phyloP scores from a whole-genome alignment of 2,113 vertebrate genomes.

The Pionites leucogaster region DNA sequence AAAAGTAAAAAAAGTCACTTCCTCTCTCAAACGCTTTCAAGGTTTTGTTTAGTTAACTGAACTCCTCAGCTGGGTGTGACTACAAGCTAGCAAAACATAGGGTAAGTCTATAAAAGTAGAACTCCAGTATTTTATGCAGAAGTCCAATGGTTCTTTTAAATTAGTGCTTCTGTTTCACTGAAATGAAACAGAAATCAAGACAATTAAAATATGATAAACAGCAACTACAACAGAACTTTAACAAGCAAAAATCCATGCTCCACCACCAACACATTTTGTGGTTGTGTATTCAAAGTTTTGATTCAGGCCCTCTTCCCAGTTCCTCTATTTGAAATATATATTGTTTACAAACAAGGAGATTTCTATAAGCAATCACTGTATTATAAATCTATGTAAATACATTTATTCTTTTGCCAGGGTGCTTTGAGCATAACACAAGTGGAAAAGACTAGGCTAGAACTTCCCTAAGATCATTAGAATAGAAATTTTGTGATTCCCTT shows the following conservation, averaged over 20 bases:
- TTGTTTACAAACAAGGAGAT: neutral
- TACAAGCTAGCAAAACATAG: neutral
- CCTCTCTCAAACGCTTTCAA: neutral
- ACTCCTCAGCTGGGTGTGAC: neutral
- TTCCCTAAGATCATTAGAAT: neutral
- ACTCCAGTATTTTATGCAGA: neutral
- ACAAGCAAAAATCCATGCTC: neutral
- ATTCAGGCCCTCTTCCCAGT: neutral
- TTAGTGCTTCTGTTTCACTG: neutral
- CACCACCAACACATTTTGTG: neutral
- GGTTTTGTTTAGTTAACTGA: neutral
- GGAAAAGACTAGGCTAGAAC: neutral
- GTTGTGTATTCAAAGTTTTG: neutral
- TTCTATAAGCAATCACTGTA: neutral
- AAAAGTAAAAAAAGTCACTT: neutral
- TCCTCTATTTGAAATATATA: neutral
- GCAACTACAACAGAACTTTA: neutral
- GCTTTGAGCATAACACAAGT: neutral
- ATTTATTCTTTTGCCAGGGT: neutral
- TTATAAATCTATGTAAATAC: neutral
- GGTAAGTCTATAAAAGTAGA: neutral
- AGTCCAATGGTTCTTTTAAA: neutral
- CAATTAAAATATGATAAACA: neutral
- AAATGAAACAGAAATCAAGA: conserved; percentile 17
- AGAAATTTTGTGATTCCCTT: neutral